phyloP scores from a whole-genome alignment of 2,113 vertebrate genomes.

The Andinoacara biseriatus region DNA sequence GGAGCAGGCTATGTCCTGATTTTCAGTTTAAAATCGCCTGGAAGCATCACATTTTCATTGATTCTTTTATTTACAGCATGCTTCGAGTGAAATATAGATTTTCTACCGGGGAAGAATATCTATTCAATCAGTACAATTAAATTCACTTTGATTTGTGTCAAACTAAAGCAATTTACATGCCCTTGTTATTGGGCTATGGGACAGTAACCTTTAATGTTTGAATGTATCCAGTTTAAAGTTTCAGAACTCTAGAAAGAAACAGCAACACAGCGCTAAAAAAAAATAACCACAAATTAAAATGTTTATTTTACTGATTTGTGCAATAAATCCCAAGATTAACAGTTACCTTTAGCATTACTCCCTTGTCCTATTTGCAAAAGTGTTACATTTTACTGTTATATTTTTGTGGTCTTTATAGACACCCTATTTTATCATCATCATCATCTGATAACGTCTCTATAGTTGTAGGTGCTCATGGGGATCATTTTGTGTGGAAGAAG shows the following conservation, averaged over 20 bases:
- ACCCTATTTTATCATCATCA: no score
- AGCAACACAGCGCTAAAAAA: not conserved
- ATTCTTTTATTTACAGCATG: not conserved
- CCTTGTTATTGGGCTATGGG: not conserved
- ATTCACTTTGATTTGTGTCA: not conserved
- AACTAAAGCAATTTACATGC: not conserved
- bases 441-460: no score
- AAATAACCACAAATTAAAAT: not conserved
- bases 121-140: not conserved
- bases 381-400: not conserved
- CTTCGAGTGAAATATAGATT: not conserved
- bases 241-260: not conserved
- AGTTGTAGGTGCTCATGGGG: no score
- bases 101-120: not conserved
- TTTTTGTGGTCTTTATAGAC: no score
- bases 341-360: not conserved
- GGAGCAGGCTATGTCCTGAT: not conserved
- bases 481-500: not conserved
- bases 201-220: not conserved
- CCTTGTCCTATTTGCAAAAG: not conserved
- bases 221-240: no score
- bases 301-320: not conserved
- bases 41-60: not conserved
- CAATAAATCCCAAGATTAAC: not conserved
- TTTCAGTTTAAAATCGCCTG: not conserved